Conservation (phyloP, 2,797 vertebrate species). For the Chiloscyllium punctatum region DNA sequence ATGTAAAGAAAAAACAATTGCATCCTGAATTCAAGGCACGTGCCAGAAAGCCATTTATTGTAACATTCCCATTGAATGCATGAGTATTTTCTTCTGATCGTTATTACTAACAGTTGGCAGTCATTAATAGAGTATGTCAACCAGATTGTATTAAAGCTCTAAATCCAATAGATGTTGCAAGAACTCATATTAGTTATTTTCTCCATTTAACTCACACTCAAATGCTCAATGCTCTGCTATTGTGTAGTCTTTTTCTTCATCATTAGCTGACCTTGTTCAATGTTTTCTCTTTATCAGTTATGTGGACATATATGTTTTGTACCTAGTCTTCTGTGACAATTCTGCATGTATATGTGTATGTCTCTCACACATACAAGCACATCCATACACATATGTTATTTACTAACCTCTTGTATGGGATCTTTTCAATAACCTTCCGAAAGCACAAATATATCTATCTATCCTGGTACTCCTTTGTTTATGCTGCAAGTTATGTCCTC, state of each 20-base stretch:
- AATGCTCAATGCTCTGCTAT: too few species aligned
- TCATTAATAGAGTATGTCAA: background rate
- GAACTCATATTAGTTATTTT: background rate
- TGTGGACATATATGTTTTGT: background rate
- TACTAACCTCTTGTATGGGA: too few species aligned
- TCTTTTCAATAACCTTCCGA: too few species aligned
- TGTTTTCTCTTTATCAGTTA: background rate
- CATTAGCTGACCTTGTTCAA: background rate
- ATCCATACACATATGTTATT: too few species aligned
- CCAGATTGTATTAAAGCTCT: background rate
- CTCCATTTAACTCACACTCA: background rate
- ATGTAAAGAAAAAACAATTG: background rate
- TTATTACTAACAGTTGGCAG: background rate
- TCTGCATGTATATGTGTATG: background rate
- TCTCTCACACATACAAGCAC: too few species aligned
- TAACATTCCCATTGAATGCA: background rate
- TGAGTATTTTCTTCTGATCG: background rate
- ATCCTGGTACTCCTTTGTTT: too few species aligned
- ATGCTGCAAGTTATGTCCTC: too few species aligned
- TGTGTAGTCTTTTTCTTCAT: background rate
- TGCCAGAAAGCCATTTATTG: background rate
- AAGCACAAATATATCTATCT: too few species aligned
- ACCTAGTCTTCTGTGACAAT: background rate
- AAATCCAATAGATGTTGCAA: background rate
- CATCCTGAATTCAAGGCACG: conserved; percentile 1